Base-by-base conservation (phyloP, 2,888 invertebrate genomes). In the Hypselothyrea guttata region DNA sequence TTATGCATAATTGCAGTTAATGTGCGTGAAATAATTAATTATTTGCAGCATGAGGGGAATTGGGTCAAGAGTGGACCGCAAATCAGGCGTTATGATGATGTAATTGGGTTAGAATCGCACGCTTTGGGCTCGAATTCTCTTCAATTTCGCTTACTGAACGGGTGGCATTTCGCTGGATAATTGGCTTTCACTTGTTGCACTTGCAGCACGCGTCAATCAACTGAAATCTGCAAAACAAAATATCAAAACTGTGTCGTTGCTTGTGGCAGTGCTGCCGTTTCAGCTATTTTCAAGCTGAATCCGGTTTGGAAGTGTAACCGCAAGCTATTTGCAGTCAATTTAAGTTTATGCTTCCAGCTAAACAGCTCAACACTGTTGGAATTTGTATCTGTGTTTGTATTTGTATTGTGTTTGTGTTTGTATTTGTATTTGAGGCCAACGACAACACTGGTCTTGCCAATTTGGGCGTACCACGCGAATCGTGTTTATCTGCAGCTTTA, bases 121-220 rank as follows among this genome's bases (percentile, higher is more conserved):
- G 44, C 1, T 30, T 22, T 59, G 54, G 44, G 47, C 53, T 75
- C n/a, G n/a, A n/a, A n/a, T n/a, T n/a, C 58, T 71, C 27, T 49
- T 54, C 35, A 28, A 5, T 55, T 75, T 22, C 60, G 76, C 81
- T 81, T 81, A 81, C 81, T 81, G 81, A 65, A 82, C 81, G 58
- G 81, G 85, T 64, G 81, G 81, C 81, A 81, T 81, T 72, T 57
- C 58, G 38, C 7, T 58, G 37, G 71, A 49, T 53, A 61, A 57
- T 60, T 75, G 58, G 78, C 67, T 79, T 79, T 79, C 79, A 84
- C 84, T 79, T 74, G 70, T 69, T 62, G 82, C 75, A 84, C 74
- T 78, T 74, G 71, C 66, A 60, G 75, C 62, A 53, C 59, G 59
- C 49, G 45, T 65, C 61, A 57, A 61, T 69, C 44, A 63, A 62